A percentile compares a stretch with the other conserved stretches of the same genome.
phyloP scores from a whole-genome alignment of 1,140 invertebrate genomes.

The Saxidomus purpurata region DNA sequence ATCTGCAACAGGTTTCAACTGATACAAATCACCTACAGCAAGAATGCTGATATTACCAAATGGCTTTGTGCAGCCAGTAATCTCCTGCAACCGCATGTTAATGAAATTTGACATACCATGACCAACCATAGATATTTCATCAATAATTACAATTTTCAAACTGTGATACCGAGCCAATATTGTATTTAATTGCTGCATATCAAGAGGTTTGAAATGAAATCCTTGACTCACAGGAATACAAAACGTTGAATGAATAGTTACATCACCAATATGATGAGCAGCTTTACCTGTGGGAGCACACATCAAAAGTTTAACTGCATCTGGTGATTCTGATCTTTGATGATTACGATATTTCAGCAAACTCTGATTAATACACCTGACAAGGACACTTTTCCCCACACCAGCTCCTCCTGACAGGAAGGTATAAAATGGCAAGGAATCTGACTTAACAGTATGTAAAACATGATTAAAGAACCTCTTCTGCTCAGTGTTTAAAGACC shows the following conservation, averaged over 20 bases:
- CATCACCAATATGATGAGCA: conserved; percentile 65
- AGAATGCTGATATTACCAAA: conserved; percentile 69
- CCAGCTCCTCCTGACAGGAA: conserved; percentile 39
- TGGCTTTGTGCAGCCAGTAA: conserved; percentile 50
- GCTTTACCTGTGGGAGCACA: conserved; percentile 73
- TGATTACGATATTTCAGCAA: conserved; percentile 47
- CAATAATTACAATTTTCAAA: conserved; percentile 69
- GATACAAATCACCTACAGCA: conserved; percentile 54
- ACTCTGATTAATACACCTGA: neutral
- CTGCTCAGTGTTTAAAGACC: conserved; percentile 60
- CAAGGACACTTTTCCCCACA: conserved; percentile 12
- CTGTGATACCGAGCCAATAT: conserved; percentile 19
- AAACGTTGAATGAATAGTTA: conserved; percentile 63
- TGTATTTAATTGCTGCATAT: conserved; percentile 63
- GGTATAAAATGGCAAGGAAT: neutral
- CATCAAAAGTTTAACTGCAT: conserved; percentile 35
- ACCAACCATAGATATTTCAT: conserved; percentile 76
- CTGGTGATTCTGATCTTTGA: neutral
- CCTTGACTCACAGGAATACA: conserved; percentile 67
- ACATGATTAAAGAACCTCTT: conserved; percentile 45
- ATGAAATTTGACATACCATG: conserved; percentile 71
- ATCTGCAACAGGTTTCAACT: conserved; percentile 45
- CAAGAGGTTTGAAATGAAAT: conserved; percentile 65
- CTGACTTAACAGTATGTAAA: conserved; percentile 26
- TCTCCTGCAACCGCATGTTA: conserved; percentile 69